Evolutionary conservation across 2,888 invertebrate species (phyloP).

Genomic region (Monopis laevigella): DNA sequence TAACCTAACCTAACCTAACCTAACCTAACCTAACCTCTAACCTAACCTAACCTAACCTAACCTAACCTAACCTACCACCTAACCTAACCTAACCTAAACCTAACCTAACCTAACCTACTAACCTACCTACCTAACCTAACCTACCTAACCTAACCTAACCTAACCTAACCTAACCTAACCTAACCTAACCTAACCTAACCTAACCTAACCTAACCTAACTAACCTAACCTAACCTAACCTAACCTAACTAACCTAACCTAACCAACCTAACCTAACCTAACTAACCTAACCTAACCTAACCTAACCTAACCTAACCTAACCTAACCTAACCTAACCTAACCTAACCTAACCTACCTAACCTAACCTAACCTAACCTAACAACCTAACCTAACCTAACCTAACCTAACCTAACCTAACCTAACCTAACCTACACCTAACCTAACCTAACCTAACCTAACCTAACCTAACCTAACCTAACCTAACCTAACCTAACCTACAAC

Average conservation of each 20-base stretch:
- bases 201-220: slow-evolving; percentile 14
- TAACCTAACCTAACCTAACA: slow-evolving; percentile 2
- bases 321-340: slow-evolving; percentile 13
- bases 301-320: slow-evolving; percentile 16
- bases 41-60: slow-evolving; percentile 16
- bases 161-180: slow-evolving; percentile 19
- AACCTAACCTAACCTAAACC: slow-evolving; percentile 18
- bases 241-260: slow-evolving; percentile 14
- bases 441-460: slow-evolving; percentile 15
- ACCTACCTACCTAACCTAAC: slow-evolving; percentile 18
- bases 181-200: slow-evolving; percentile 16
- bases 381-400: slow-evolving; percentile 17
- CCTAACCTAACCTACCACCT: slow-evolving; percentile 17
- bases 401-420: slow-evolving; percentile 15
- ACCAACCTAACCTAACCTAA: slow-evolving; percentile 17
- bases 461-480: slow-evolving; percentile 10
- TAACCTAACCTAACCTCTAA: slow-evolving; percentile 15
- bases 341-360: slow-evolving; percentile 10
- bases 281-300: slow-evolving; percentile 17
- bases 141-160: slow-evolving; percentile 17
- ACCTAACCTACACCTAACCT: slow-evolving; percentile 15
- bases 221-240: slow-evolving; percentile 14
- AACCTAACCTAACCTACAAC: slow-evolving; percentile 11
- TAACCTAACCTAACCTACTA: slow-evolving; percentile 15
- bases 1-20: slow-evolving; percentile 12